phyloP scores from a whole-genome alignment of 2,113 vertebrate genomes.

The Pangasianodon gigas region DNA sequence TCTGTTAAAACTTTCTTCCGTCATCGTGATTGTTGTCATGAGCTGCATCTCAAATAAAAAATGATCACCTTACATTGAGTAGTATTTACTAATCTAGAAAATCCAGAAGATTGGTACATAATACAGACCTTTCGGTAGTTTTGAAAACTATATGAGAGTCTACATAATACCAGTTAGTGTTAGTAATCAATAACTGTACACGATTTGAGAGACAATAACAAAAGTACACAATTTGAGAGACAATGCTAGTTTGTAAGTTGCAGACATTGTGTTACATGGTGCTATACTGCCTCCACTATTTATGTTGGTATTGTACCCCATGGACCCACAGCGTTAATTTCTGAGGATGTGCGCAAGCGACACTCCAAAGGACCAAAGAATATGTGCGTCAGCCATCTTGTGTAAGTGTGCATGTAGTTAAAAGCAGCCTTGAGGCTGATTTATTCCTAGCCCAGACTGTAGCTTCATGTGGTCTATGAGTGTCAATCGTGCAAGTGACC shows the following conservation, averaged over 20 bases:
- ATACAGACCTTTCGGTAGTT: neutral
- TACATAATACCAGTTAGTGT: neutral
- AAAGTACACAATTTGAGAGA: no score
- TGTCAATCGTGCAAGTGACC: neutral
- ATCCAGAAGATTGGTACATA: neutral
- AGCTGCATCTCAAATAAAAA: neutral
- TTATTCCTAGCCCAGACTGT: neutral
- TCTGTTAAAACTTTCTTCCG: neutral
- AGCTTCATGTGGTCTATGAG: neutral
- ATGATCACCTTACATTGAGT: neutral
- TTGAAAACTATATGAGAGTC: neutral
- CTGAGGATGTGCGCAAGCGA: neutral
- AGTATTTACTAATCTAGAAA: neutral
- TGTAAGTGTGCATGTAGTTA: neutral
- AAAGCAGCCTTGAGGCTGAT: neutral
- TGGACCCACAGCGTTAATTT: neutral
- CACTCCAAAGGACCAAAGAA: neutral
- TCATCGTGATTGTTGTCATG: neutral
- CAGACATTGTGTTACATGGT: neutral
- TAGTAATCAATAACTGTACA: neutral
- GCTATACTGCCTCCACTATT: neutral
- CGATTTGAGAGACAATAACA: neutral
- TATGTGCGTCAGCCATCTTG: neutral
- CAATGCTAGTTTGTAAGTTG: neutral
- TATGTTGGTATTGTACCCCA: neutral